A percentile compares a stretch with the other conserved stretches of the same genome.
These are phyloP conservation scores for Tortrix viridana DNA, from an alignment of 2,888 invertebrate genomes.

Conservation along the genomic window DNA sequence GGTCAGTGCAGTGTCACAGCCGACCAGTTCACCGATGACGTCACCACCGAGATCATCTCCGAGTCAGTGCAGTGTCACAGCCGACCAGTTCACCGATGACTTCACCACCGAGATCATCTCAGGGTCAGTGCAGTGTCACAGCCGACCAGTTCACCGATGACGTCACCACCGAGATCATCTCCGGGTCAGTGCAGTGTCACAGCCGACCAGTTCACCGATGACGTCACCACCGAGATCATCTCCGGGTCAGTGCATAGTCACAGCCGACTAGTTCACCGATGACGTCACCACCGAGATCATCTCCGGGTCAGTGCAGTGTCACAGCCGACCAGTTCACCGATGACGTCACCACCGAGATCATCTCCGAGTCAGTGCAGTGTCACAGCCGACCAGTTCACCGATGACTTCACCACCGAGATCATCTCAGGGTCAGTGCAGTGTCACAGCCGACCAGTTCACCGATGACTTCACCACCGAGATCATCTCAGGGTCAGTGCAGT, in stretches of 20 bases:
- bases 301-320: constrained; percentile 81
- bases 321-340: constrained; percentile 96
- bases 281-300: constrained; percentile 95
- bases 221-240: constrained; percentile 93
- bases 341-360: constrained; percentile 94
- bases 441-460: constrained; percentile 94
- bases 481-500: constrained; percentile 85
- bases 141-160: constrained; percentile 96
- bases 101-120: constrained; percentile 93
- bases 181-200: no score
- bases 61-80: no score
- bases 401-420: constrained; percentile 94
- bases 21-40: constrained; percentile 95
- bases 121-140: no score
- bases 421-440: constrained; percentile 86
- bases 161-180: constrained; percentile 92
- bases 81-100: constrained; percentile 96
- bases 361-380: constrained; percentile 85
- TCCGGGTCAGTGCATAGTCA: constrained; percentile 83
- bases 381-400: constrained; percentile 95
- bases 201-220: constrained; percentile 96
- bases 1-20: no score
- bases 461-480: constrained; percentile 95
- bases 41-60: constrained; percentile 93
- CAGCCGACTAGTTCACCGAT: constrained; percentile 95